Percentiles rank a stretch among this genome's conserved stretches.
These are phyloP conservation scores for Opisthograptis luteolata DNA, from an alignment of 2,888 invertebrate species.

Conservation along the genomic window DNA sequence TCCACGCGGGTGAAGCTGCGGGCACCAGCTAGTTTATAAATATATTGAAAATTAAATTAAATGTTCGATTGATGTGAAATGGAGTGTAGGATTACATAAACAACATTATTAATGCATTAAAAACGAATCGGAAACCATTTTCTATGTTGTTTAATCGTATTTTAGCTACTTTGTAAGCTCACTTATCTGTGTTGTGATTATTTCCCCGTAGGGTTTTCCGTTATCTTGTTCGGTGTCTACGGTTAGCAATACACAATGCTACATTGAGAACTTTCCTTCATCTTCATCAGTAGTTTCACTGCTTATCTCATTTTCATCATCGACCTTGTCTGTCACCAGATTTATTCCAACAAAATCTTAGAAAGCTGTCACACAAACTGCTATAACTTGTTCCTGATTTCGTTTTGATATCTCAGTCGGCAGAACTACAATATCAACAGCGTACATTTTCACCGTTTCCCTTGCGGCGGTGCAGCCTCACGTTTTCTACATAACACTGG, in stretches of 20 bases:
- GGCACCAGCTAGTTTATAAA: too few species aligned
- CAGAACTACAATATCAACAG: not conserved
- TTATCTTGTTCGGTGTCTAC: too few species aligned
- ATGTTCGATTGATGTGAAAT: slow-evolving; percentile 2
- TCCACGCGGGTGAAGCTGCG: too few species aligned
- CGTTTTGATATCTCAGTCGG: slow-evolving; percentile 17
- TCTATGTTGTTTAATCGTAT: too few species aligned
- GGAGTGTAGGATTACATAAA: not conserved
- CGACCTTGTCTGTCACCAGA: not conserved
- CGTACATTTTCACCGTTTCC: slow-evolving; percentile 24
- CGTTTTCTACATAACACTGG: slow-evolving; percentile 31
- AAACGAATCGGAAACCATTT: not conserved
- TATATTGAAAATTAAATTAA: slow-evolving; percentile 8
- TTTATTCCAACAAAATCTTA: not conserved
- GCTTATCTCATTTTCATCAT: too few species aligned
- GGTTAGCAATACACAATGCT: too few species aligned
- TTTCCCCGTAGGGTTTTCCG: too few species aligned
- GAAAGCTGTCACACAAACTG: slow-evolving; percentile 14
- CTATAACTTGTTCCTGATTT: slow-evolving; percentile 10
- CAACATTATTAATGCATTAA: not conserved
- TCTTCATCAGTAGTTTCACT: too few species aligned
- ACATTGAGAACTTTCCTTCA: too few species aligned
- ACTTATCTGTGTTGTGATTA: too few species aligned
- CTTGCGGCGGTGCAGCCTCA: slow-evolving; percentile 22
- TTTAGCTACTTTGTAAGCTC: not conserved